Conservation (phyloP, 2,113 vertebrate genomes). For the Syrrhaptes paradoxus region DNA sequence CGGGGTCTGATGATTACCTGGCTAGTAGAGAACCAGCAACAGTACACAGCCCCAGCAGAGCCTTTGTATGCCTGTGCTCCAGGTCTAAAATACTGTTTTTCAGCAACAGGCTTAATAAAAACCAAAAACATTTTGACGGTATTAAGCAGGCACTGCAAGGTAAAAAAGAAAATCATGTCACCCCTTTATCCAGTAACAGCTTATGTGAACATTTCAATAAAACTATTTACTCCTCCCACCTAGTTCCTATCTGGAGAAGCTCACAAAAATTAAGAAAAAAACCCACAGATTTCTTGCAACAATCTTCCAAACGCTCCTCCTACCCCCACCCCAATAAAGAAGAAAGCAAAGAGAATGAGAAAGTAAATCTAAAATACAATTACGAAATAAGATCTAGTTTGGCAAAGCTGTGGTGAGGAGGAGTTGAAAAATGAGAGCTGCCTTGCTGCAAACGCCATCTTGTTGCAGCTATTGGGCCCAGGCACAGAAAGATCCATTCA, state of each 20-base stretch:
- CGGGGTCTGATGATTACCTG: neutral
- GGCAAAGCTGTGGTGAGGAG: constrained; percentile 58
- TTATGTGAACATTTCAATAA: constrained; percentile 27
- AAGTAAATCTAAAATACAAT: constrained; percentile 48
- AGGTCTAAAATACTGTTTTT: neutral
- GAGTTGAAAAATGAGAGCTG: constrained; percentile 70
- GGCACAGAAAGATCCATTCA: constrained; percentile 80
- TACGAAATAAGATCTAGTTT: constrained; percentile 57
- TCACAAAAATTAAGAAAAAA: neutral
- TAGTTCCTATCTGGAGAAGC: constrained; percentile 5
- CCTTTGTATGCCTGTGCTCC: neutral
- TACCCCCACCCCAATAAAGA: neutral
- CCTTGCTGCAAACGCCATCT: constrained; percentile 79
- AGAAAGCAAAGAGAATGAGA: neutral
- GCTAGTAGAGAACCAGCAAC: neutral
- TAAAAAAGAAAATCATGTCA: constrained; percentile 5
- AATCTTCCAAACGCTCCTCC: neutral
- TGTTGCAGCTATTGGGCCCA: constrained; percentile 78
- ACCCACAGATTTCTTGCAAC: neutral
- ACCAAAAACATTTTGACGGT: neutral
- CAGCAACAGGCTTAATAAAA: neutral
- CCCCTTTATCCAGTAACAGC: neutral
- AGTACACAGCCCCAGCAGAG: neutral
- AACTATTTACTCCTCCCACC: constrained; percentile 66
- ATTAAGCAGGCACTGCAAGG: neutral